A percentile compares a stretch with the other conserved stretches of the same genome.
phyloP scores from a whole-genome alignment of 2,888 invertebrate species.

The Pheosia tremula region DNA sequence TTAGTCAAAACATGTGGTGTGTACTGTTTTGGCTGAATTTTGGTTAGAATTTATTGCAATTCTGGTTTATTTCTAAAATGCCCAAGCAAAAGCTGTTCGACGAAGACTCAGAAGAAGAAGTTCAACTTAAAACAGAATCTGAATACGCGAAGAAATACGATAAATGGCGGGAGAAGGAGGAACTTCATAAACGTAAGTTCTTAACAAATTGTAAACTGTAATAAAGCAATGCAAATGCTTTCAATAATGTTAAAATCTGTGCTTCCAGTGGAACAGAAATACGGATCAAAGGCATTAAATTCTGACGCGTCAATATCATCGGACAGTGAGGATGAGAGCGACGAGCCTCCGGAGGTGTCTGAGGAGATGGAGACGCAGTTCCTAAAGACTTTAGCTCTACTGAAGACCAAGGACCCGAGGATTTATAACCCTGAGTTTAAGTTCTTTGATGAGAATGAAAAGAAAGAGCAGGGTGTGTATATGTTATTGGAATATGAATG shows the following conservation, averaged over 20 bases:
- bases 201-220: not conserved
- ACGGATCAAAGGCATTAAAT: constrained; percentile 84
- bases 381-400: constrained; percentile 91
- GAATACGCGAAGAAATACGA: constrained; percentile 94
- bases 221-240: not conserved
- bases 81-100: constrained; percentile 78
- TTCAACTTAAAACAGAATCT: constrained; percentile 88
- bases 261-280: constrained; percentile 88
- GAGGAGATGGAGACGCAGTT: constrained; percentile 93
- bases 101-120: constrained; percentile 82
- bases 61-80: constrained; percentile 38
- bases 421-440: constrained; percentile 92
- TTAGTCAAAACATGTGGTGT: constrained; percentile 10
- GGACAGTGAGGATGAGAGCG: constrained; percentile 87
- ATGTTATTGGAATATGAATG: not conserved
- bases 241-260: not conserved
- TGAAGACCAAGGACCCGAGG: constrained; percentile 95
- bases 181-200: constrained; percentile 90
- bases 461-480: constrained; percentile 69
- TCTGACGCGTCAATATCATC: constrained; percentile 75
- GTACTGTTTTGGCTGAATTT: constrained; percentile 3
- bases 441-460: constrained; percentile 86
- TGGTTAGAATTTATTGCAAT: constrained; percentile 21
- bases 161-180: constrained; percentile 93
- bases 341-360: constrained; percentile 82